Conservation (phyloP, 2,888 invertebrate species). For the Chirona hameri region DNA sequence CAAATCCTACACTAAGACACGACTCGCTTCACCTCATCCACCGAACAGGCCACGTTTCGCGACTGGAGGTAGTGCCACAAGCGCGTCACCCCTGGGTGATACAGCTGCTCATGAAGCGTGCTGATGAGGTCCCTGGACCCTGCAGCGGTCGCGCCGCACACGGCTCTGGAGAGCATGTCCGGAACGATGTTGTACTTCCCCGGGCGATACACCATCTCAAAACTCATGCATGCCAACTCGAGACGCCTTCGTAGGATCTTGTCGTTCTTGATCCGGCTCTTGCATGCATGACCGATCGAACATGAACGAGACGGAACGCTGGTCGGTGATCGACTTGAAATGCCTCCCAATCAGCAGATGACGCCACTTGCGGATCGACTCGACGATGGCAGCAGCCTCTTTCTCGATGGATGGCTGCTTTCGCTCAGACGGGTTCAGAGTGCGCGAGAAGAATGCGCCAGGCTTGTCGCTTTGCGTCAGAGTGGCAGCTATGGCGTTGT, state of each 20-base stretch:
- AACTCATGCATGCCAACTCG: constrained; percentile 6
- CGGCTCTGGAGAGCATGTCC: neutral
- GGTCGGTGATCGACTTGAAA: constrained; percentile 32
- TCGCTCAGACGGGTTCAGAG: constrained; percentile 29
- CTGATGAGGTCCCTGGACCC: neutral
- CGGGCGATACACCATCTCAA: constrained; percentile 28
- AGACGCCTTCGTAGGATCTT: neutral
- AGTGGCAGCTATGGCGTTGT: constrained; percentile 28
- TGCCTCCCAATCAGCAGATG: constrained; percentile 29
- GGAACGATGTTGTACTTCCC: neutral
- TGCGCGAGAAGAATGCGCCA: constrained; percentile 32
- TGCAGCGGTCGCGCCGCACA: neutral
- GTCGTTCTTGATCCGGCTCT: too few relatives aligned
- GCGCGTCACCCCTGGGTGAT: constrained; percentile 25
- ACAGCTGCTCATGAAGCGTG: constrained; percentile 1
- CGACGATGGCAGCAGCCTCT: constrained; percentile 33
- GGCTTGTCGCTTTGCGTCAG: constrained; percentile 30
- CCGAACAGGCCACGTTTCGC: constrained; percentile 12
- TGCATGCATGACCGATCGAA: too few relatives aligned
- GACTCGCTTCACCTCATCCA: constrained; percentile 23
- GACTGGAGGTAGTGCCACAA: constrained; percentile 23
- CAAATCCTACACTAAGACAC: neutral
- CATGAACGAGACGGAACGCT: constrained; percentile 6
- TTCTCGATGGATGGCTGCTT: constrained; percentile 30
- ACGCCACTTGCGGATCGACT: constrained; percentile 27